Evolutionary conservation across 2,888 invertebrate species (phyloP).

Genomic region (Zygaena filipendulae): DNA sequence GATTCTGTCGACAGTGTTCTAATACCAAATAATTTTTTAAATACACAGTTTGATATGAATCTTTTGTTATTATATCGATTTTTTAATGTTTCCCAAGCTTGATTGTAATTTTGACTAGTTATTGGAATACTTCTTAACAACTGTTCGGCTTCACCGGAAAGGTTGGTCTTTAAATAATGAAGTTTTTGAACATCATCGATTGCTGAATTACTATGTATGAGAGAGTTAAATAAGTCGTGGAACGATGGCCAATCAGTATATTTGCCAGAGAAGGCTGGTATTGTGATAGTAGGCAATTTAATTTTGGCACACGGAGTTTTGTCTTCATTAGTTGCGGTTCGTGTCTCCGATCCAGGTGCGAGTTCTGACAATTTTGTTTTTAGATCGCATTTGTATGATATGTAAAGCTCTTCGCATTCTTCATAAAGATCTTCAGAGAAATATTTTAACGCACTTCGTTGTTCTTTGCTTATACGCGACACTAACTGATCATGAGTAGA

Average conservation of each 20-base stretch:
- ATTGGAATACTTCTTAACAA: constrained; percentile 15
- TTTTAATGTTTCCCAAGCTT: constrained; percentile 15
- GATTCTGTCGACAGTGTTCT: background rate
- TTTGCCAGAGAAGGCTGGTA: constrained; percentile 14
- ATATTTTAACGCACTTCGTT: too few species aligned
- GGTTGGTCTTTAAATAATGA: constrained; percentile 16
- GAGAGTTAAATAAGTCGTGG: constrained; percentile 14
- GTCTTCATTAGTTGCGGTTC: too few species aligned
- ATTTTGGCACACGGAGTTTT: too few species aligned
- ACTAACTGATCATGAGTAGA: too few species aligned
- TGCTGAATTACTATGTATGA: constrained; percentile 14
- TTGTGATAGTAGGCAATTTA: too few species aligned
- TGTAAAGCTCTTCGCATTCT: too few species aligned
- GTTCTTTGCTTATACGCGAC: too few species aligned
- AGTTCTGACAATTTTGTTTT: too few species aligned
- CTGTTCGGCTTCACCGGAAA: constrained; percentile 17
- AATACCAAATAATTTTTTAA: background rate
- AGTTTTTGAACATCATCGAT: constrained; percentile 16
- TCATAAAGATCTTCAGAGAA: too few species aligned
- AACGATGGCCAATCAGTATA: constrained; percentile 18
- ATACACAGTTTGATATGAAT: constrained; percentile 1
- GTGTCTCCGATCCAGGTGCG: too few species aligned
- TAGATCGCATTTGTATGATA: too few species aligned
- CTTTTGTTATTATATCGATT: constrained; percentile 17
- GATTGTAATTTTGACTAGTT: constrained; percentile 13